Evolutionary conservation across 2,113 vertebrate genomes (phyloP).

Genomic region (Podarcis muralis): DNA sequence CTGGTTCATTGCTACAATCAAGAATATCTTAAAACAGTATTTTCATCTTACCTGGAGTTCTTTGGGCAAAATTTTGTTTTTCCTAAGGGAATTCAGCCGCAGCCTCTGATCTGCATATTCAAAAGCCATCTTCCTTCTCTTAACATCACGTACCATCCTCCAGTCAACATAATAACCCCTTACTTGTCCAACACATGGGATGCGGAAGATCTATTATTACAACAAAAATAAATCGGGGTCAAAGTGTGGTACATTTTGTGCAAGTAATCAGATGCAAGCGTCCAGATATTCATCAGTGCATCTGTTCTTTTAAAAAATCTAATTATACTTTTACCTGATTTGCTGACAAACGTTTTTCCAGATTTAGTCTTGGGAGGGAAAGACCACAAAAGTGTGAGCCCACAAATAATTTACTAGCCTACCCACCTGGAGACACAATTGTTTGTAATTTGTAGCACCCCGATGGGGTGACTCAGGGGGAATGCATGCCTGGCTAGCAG

Average conservation of each 20-base stretch:
- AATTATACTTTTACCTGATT: neutral
- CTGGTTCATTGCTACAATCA: rapidly evolving
- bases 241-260: neutral
- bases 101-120: conserved; percentile 90
- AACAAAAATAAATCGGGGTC: neutral
- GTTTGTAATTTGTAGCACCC: neutral
- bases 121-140: conserved; percentile 88
- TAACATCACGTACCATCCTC: conserved; percentile 94
- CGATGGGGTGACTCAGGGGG: neutral
- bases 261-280: neutral
- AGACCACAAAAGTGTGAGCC: neutral
- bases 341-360: neutral
- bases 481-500: too few relatives aligned
- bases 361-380: neutral
- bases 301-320: neutral
- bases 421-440: neutral
- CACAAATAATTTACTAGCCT: neutral
- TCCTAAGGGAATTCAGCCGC: conserved; percentile 91
- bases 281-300: neutral
- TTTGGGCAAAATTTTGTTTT: conserved; percentile 92
- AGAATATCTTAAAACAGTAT: neutral
- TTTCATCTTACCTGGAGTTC: conserved; percentile 85
- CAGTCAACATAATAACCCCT: conserved; percentile 91
- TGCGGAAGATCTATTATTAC: conserved; percentile 31
- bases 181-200: conserved; percentile 66